Conservation (phyloP, 2,888 invertebrate species). For the Thalpophila matura region DNA sequence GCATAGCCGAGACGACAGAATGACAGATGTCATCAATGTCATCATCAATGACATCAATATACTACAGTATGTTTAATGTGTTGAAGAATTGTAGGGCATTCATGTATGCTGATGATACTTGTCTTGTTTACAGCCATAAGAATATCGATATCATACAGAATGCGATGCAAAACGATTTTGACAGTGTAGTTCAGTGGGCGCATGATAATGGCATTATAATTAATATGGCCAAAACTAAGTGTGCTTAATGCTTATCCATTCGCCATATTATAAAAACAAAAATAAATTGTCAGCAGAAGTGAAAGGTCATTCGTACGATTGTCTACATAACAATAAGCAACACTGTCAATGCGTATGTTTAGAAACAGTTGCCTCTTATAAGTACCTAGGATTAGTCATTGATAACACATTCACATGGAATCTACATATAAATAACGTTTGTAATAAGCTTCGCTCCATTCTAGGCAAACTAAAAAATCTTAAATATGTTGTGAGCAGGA, state of each 20-base stretch:
- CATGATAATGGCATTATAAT: slow-evolving; percentile 20
- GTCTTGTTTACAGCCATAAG: not conserved
- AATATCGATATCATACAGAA: not conserved
- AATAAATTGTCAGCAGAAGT: not conserved
- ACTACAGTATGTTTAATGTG: slow-evolving; percentile 3
- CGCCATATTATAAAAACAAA: not conserved
- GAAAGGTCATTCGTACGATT: not conserved
- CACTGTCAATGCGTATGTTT: not conserved
- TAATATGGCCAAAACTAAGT: slow-evolving; percentile 1
- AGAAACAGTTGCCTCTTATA: not conserved
- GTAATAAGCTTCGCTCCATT: not conserved
- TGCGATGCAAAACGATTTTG: slow-evolving; percentile 1
- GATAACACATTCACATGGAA: slow-evolving; percentile 3
- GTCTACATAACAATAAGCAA: not conserved
- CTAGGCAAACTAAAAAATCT: not conserved
- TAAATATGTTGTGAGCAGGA: not conserved
- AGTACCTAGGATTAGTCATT: not conserved
- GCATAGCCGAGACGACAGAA: no score
- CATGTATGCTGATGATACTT: slow-evolving; percentile 19
- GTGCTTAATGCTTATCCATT: not conserved
- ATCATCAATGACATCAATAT: no score
- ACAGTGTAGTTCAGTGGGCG: slow-evolving; percentile 7
- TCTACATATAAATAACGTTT: not conserved
- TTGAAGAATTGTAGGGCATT: slow-evolving; percentile 1
- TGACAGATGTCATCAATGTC: no score